phyloP scores from a whole-genome alignment of 2,797 vertebrate genomes.

The Urocyon cinereoargenteus region DNA sequence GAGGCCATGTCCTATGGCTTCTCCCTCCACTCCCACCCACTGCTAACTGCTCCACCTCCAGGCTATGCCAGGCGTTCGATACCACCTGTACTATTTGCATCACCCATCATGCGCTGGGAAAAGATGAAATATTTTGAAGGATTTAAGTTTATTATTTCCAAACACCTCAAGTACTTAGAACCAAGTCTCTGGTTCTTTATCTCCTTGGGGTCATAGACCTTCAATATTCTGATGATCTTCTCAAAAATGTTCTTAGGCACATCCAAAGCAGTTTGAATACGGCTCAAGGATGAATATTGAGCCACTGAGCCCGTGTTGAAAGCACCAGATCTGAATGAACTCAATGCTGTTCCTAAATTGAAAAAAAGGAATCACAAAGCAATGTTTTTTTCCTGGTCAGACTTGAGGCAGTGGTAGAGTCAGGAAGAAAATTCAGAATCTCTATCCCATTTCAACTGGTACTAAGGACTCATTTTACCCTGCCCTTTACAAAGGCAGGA shows the following conservation, averaged over 20 bases:
- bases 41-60: too few species aligned
- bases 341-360: not conserved
- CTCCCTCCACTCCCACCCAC: fast-evolving
- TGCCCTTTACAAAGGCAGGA: fast-evolving
- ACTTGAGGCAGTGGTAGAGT: fast-evolving
- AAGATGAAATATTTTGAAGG: not conserved
- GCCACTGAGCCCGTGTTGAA: not conserved
- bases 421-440: not conserved
- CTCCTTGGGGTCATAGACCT: not conserved
- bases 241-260: too few species aligned
- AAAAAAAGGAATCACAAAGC: not conserved
- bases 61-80: not conserved
- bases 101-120: not conserved
- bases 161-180: not conserved
- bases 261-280: not conserved
- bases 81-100: too few species aligned
- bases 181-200: not conserved
- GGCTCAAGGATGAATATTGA: not conserved
- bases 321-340: not conserved
- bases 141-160: not conserved
- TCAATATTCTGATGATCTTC: not conserved
- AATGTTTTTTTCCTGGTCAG: not conserved
- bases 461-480: not conserved
- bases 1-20: not conserved
- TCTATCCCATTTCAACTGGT: not conserved